Evolutionary conservation across 2,888 invertebrate genomes (phyloP).

Genomic region (Luffia ferchaultella): DNA sequence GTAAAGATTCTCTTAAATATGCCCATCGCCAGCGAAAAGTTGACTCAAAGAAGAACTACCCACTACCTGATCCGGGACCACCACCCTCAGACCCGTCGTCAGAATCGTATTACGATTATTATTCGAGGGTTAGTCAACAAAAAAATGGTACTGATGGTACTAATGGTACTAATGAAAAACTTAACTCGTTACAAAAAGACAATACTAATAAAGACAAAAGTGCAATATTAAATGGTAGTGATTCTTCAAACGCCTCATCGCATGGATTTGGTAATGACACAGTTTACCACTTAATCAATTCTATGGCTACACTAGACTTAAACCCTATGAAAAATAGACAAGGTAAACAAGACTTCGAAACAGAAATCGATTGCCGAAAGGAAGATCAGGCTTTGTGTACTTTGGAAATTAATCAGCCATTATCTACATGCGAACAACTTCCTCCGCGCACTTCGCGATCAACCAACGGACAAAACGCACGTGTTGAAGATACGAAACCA

Average conservation of each 20-base stretch:
- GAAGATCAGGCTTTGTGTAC: slow-evolving; percentile 58
- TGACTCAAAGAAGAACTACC: slow-evolving; percentile 49
- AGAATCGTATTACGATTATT: slow-evolving; percentile 60
- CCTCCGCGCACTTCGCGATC: slow-evolving; percentile 47
- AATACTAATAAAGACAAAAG: slow-evolving; percentile 32
- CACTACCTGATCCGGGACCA: slow-evolving; percentile 53
- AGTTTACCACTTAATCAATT: slow-evolving; percentile 54
- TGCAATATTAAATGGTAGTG: slow-evolving; percentile 16
- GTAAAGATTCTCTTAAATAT: slow-evolving; percentile 60
- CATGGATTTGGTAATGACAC: slow-evolving; percentile 30
- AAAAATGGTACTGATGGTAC: slow-evolving; percentile 57
- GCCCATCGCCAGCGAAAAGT: slow-evolving; percentile 57
- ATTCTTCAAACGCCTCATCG: slow-evolving; percentile 18
- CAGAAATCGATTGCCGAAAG: slow-evolving; percentile 40
- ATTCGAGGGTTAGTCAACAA: slow-evolving; percentile 59
- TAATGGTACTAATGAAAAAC: slow-evolving; percentile 57
- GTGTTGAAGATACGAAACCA: slow-evolving; percentile 46
- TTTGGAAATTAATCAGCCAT: slow-evolving; percentile 48
- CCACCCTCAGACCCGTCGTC: slow-evolving; percentile 53
- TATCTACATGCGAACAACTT: slow-evolving; percentile 56
- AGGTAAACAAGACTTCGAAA: slow-evolving; percentile 31
- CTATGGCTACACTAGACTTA: slow-evolving; percentile 56
- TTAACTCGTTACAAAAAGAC: slow-evolving; percentile 45
- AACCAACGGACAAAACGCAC: slow-evolving; percentile 45
- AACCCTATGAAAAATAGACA: slow-evolving; percentile 43